These are phyloP conservation scores for Drosophila mauritiana DNA, from an alignment of 1,140 invertebrate species.

Conservation along the genomic window DNA sequence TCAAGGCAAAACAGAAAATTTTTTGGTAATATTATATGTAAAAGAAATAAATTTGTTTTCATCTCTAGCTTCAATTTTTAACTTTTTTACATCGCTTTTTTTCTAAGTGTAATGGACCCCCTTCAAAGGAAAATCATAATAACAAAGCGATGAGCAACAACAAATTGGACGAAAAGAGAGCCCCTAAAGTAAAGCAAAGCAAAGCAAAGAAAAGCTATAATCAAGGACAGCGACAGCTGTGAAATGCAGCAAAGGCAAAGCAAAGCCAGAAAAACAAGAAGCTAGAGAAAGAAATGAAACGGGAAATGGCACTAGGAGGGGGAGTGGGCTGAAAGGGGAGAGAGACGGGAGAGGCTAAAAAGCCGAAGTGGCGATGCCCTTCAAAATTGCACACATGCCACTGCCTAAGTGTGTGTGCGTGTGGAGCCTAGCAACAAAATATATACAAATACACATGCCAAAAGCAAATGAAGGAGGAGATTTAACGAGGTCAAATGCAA, in stretches of 20 bases:
- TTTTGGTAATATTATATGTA: no score
- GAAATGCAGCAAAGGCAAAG: constrained; percentile 52
- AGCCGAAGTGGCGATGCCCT: constrained; percentile 45
- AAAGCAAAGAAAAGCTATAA: constrained; percentile 75
- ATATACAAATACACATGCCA: constrained; percentile 4
- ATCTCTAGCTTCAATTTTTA: background rate
- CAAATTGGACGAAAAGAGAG: constrained; percentile 42
- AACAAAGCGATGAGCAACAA: constrained; percentile 66
- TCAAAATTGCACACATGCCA: constrained; percentile 29
- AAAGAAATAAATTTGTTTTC: background rate
- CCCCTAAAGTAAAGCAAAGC: constrained; percentile 34
- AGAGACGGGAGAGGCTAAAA: constrained; percentile 9
- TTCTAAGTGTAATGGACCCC: constrained; percentile 9
- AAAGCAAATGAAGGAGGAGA: constrained; percentile 25
- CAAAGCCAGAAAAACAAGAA: constrained; percentile 65
- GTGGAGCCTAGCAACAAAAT: constrained; percentile 39
- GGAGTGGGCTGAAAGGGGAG: background rate
- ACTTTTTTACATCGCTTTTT: background rate
- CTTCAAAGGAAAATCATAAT: constrained; percentile 71
- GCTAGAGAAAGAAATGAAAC: constrained; percentile 28
- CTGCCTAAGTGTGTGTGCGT: constrained; percentile 6
- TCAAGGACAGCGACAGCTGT: constrained; percentile 58
- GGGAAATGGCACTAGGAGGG: constrained; percentile 1
- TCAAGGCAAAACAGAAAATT: background rate
- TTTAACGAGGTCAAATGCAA: constrained; percentile 47